Evolutionary conservation across 2,797 vertebrate genomes (phyloP).

Genomic region (Enteromius mattozi): DNA sequence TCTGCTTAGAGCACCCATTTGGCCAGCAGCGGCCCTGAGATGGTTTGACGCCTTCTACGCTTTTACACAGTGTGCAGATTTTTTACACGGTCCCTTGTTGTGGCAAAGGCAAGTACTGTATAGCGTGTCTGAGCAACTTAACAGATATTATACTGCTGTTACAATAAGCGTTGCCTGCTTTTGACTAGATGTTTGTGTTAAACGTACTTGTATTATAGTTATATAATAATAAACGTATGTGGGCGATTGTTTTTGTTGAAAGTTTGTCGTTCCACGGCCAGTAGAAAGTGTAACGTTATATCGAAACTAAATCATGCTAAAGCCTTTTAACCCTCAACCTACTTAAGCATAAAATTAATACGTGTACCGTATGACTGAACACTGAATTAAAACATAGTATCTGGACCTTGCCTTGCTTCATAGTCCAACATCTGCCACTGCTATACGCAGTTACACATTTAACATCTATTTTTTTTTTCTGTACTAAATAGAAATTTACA

Average conservation of each 20-base stretch:
- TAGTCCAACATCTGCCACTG: not conserved
- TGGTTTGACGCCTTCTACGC: not conserved
- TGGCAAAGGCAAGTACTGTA: no score
- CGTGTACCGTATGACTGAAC: no score
- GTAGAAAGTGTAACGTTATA: no score
- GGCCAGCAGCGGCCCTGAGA: no score
- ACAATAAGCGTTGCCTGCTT: not conserved
- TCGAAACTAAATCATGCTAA: not conserved
- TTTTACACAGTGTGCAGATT: not conserved
- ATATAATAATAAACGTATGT: not conserved
- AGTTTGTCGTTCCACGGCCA: not conserved
- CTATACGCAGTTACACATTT: not conserved
- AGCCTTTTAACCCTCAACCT: not conserved
- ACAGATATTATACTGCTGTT: not conserved
- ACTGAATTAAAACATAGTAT: not conserved
- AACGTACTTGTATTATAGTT: not conserved
- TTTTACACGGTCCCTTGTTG: not conserved
- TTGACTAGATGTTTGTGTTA: not conserved
- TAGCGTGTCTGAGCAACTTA: not conserved
- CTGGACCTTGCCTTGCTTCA: not conserved
- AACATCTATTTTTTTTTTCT: not conserved
- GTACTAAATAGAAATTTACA: not conserved
- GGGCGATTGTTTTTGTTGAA: not conserved
- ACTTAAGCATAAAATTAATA: not conserved
- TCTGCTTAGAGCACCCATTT: no score